A percentile compares a stretch with the other conserved stretches of the same genome.
These are phyloP conservation scores for Sarcophaga rosellei DNA, from an alignment of 2,888 invertebrate genomes.

Conservation along the genomic window DNA sequence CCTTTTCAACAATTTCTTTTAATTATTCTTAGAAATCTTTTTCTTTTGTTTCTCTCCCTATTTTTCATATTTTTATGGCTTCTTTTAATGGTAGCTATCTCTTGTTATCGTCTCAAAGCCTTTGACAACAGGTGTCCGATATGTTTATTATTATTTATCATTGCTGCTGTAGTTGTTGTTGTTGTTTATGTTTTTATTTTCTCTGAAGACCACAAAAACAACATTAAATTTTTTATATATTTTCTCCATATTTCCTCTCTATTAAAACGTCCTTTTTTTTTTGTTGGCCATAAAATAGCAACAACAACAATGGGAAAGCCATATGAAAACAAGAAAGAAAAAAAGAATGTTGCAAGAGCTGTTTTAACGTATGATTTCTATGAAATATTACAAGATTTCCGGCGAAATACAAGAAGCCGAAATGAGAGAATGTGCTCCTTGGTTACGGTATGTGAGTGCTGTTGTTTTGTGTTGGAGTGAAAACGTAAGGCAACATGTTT, in stretches of 20 bases:
- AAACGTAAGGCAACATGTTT: too few relatives aligned
- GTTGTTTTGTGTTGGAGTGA: not conserved
- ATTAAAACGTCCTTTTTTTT: not conserved
- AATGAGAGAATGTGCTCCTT: not conserved
- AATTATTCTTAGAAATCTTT: not conserved
- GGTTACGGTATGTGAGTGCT: not conserved
- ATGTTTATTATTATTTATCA: not conserved
- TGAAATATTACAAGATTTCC: slow-evolving; percentile 14
- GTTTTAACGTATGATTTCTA: not conserved
- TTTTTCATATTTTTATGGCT: not conserved
- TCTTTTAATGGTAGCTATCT: not conserved
- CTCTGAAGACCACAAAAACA: not conserved
- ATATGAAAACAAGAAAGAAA: not conserved
- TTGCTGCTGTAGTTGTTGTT: not conserved
- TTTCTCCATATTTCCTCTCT: not conserved
- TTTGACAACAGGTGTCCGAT: not conserved
- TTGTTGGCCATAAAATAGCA: not conserved
- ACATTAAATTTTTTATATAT: not conserved
- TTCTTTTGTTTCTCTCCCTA: not conserved
- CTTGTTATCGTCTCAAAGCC: not conserved
- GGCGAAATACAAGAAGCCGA: not conserved
- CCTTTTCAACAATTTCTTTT: not conserved
- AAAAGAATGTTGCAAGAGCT: slow-evolving; percentile 32
- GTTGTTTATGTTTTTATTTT: not conserved
- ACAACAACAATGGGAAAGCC: not conserved